These are phyloP conservation scores for Sebastiscus albofasciatus DNA, from an alignment of 2,797 vertebrate genomes.

Conservation along the genomic window DNA sequence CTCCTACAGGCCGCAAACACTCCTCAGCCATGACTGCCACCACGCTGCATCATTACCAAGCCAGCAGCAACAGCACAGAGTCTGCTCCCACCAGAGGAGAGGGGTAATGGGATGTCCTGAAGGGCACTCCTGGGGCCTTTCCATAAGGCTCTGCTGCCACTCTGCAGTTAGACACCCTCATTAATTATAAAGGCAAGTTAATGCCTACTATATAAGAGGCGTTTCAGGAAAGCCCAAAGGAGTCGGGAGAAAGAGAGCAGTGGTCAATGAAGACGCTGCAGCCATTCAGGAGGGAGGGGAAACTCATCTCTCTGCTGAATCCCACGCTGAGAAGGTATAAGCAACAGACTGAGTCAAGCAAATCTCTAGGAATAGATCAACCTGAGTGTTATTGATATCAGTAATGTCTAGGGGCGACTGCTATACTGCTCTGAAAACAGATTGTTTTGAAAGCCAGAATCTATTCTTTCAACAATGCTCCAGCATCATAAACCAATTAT, in stretches of 20 bases:
- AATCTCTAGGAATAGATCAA: neutral
- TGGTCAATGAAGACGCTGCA: constrained; percentile 53
- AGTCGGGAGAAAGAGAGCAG: constrained; percentile 6
- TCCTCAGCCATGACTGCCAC: constrained; percentile 19
- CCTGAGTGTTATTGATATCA: neutral
- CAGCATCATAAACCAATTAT: neutral
- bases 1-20: neutral
- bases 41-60: constrained; percentile 27
- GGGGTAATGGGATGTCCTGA: constrained; percentile 57
- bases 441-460: neutral
- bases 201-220: constrained; percentile 59
- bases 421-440: neutral
- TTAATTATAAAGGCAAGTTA: constrained; percentile 77
- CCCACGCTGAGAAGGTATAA: neutral
- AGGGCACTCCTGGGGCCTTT: constrained; percentile 65
- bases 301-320: neutral
- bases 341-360: neutral
- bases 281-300: neutral
- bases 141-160: constrained; percentile 58
- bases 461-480: neutral
- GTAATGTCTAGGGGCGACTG: neutral
- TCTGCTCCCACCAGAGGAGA: constrained; percentile 22
- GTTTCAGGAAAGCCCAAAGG: constrained; percentile 53
- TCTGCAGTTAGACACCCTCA: constrained; percentile 60
- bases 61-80: neutral